Evolutionary conservation across 2,797 vertebrate genomes (phyloP).

Genomic region (Acrossocheilus wenchowensis): DNA sequence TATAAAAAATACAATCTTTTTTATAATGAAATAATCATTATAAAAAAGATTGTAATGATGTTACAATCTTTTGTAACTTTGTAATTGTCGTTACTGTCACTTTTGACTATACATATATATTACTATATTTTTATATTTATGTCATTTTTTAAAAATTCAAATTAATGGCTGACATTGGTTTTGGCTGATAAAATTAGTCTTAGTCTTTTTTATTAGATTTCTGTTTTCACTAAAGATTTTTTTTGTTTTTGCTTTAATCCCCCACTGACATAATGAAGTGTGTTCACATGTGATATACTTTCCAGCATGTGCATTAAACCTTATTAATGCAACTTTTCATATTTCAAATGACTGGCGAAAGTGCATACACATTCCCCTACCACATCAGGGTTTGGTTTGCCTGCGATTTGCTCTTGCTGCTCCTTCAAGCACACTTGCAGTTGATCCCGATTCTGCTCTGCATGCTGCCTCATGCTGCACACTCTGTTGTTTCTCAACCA

Average conservation of each 20-base stretch:
- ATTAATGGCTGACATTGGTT: too few relatives aligned
- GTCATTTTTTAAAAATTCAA: background rate
- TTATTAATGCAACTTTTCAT: background rate
- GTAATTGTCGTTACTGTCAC: background rate
- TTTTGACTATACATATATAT: background rate
- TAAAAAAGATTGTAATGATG: too few relatives aligned
- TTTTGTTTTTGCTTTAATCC: background rate
- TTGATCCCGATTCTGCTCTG: conserved; percentile 26
- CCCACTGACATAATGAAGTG: background rate
- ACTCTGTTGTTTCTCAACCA: conserved; percentile 16
- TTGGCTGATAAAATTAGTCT: too few relatives aligned
- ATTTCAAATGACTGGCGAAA: background rate
- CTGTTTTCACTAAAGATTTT: background rate
- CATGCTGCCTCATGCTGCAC: conserved; percentile 26
- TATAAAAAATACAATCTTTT: too few relatives aligned
- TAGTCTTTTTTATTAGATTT: background rate
- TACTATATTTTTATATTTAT: background rate
- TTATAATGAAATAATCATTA: too few relatives aligned
- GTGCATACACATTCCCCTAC: background rate
- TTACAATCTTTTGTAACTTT: background rate
- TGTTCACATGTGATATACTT: background rate
- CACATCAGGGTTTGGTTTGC: background rate
- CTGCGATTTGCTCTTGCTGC: background rate
- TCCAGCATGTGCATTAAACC: background rate
- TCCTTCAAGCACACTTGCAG: background rate